Evolutionary conservation across 1,140 invertebrate species (phyloP).

Genomic region (Periplaneta americana): DNA sequence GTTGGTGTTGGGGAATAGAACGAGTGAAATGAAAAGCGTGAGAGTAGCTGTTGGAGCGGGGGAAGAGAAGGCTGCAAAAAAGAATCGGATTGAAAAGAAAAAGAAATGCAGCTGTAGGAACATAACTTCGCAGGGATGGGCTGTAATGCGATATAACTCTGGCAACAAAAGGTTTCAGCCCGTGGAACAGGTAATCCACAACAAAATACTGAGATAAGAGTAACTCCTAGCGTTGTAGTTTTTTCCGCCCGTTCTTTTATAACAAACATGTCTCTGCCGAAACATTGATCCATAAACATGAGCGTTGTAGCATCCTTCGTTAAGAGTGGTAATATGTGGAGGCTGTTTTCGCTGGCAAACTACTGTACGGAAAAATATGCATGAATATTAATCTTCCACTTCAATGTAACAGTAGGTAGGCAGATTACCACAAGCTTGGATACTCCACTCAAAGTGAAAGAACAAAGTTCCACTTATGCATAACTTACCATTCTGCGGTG

Average conservation of each 20-base stretch:
- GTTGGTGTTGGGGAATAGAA: neutral
- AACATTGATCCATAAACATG: neutral
- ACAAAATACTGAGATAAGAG: neutral
- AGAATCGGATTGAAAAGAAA: neutral
- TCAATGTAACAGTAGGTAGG: neutral
- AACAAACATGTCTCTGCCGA: neutral
- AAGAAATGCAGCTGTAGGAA: neutral
- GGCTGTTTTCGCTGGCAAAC: too few species aligned
- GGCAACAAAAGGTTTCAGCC: neutral
- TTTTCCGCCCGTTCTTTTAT: too few species aligned
- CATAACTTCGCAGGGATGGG: neutral
- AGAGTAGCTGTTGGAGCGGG: too few species aligned
- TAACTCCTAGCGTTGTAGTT: too few species aligned
- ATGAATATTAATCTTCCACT: neutral
- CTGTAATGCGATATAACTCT: neutral
- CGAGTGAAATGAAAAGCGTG: neutral
- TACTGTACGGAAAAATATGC: neutral
- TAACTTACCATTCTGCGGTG: too few species aligned
- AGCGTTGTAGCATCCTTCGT: neutral
- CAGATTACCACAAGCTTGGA: neutral
- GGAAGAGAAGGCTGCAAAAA: neutral
- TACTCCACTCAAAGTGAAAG: neutral
- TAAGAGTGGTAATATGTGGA: neutral
- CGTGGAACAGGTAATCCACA: neutral
- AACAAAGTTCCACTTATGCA: neutral